A percentile compares a stretch with the other conserved stretches of the same genome.
Evolutionary conservation across 2,113 vertebrate genomes (phyloP).

Genomic region (Symphodus melops): DNA sequence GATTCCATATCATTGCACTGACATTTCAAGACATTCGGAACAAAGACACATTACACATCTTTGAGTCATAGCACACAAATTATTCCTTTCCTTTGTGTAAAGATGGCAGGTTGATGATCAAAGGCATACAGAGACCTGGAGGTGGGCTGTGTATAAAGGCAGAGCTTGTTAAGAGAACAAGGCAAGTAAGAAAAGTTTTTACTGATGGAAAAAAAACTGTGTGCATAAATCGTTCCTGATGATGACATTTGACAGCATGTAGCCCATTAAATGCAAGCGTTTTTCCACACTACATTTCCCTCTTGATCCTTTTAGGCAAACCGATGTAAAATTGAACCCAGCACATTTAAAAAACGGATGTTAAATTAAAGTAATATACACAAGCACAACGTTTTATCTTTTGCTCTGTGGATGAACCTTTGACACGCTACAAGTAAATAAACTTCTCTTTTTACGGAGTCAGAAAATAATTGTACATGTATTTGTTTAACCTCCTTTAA

Average conservation of each 20-base stretch:
- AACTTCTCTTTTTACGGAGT: slow-evolving; percentile 6
- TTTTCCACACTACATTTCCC: slow-evolving; percentile 27
- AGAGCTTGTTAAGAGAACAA: slow-evolving; percentile 31
- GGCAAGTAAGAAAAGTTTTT: slow-evolving; percentile 57
- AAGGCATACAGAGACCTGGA: slow-evolving; percentile 60
- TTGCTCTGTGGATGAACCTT: not conserved
- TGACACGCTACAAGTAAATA: not conserved
- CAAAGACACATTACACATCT: slow-evolving; percentile 73
- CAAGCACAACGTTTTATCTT: not conserved
- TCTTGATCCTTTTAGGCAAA: slow-evolving; percentile 26
- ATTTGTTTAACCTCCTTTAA: slow-evolving; percentile 28
- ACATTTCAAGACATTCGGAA: slow-evolving; percentile 74
- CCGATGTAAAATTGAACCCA: not conserved
- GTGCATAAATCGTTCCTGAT: slow-evolving; percentile 26
- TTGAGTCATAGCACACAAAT: slow-evolving; percentile 67
- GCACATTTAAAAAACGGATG: not conserved
- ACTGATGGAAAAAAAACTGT: slow-evolving; percentile 31
- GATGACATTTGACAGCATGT: slow-evolving; percentile 27
- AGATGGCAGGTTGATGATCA: slow-evolving; percentile 66
- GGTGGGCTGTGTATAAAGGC: slow-evolving; percentile 55
- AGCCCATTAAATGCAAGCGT: slow-evolving; percentile 31
- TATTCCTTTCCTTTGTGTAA: slow-evolving; percentile 54
- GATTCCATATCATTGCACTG: slow-evolving; percentile 76
- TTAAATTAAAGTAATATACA: slow-evolving; percentile 2
- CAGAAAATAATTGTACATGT: slow-evolving; percentile 31